Base-by-base conservation (phyloP, 2,797 vertebrate genomes). In the Cercopithecus neglectus region DNA sequence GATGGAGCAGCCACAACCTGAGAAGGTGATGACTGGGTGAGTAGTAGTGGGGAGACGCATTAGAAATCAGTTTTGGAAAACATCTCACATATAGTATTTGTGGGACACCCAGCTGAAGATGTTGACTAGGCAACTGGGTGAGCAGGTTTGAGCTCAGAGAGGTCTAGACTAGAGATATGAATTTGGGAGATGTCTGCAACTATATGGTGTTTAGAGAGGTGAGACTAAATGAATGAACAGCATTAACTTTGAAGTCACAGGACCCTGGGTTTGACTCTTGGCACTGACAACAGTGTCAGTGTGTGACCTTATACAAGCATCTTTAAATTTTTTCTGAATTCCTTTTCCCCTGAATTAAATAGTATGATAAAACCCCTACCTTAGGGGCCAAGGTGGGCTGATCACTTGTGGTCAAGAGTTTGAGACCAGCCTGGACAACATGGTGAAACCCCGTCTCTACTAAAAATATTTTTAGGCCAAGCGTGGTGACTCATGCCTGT, bases 241-340 rank as follows among this genome's bases (percentile, higher is more conserved):
- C 26, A 84, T 46, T 88, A 70, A 88, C 61, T 82, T 50, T 86
- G 44, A n/a, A 89, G 57, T 74, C 61, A 64, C 0, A 50, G 11
- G 74, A 46, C 57, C 79, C 44, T 91, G 13, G 59, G 30, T 80
- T 61, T 87, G 61, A 95, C n/a, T 96, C 75, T 85, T 81, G 24
- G n/a, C n/a, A 80, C 33, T 67, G 12, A 95, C 17, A 95, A 95
- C 7, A 30, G 72, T 55, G 48, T 50, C 48, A 50, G 48, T 44
- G 30, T 75, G 36, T 64, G 19, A 78, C 26, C 50, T 44, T 39
- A 50, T 16, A 64, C 30, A 50, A 74, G 41, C 26, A 55, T 81
- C 61, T 81, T 94, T 84, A 91, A 82, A 83, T 57, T 10, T 70
- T 48, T 70, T 84, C 72, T 96, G 46, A 95, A 85, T 89, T 92